A percentile compares a stretch with the other conserved stretches of the same genome.
Conservation (phyloP, 2,113 vertebrate genomes). For the Nycticebus coucang region DNA sequence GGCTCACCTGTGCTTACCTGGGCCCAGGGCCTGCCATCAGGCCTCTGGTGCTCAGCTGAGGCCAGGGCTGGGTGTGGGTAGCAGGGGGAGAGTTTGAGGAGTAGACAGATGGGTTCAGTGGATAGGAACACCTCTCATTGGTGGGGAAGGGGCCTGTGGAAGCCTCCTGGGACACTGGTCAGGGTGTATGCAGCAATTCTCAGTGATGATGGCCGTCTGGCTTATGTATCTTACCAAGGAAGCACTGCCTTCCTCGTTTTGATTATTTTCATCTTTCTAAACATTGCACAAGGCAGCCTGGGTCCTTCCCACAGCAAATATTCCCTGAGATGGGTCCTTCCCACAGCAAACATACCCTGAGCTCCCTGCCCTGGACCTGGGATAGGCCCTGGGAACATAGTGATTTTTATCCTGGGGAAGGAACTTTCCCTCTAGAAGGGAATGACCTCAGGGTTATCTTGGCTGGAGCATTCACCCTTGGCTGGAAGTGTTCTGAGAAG, state of each 20-base stretch:
- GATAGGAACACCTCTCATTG: fast-evolving
- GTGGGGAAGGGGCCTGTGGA: fast-evolving
- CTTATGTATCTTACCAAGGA: fast-evolving
- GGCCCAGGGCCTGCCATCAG: background rate
- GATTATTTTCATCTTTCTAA: background rate
- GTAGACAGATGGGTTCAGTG: fast-evolving
- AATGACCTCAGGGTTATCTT: fast-evolving
- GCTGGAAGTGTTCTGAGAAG: background rate
- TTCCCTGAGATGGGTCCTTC: background rate
- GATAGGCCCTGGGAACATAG: background rate
- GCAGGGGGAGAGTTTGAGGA: background rate
- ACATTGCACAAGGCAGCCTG: background rate
- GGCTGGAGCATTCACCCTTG: fast-evolving
- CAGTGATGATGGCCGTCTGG: fast-evolving
- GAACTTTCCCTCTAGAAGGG: background rate
- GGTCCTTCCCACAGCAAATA: fast-evolving
- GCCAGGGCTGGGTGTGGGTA: fast-evolving
- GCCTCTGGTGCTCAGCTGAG: no score
- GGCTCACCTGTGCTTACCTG: background rate
- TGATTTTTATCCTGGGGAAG: fast-evolving
- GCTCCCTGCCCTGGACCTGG: fast-evolving
- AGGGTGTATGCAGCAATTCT: fast-evolving
- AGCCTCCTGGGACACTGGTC: background rate
- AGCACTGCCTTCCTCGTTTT: background rate
- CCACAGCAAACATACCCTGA: fast-evolving